Conservation (phyloP, 2,113 vertebrate genomes). For the Chelonoidis abingdonii region DNA sequence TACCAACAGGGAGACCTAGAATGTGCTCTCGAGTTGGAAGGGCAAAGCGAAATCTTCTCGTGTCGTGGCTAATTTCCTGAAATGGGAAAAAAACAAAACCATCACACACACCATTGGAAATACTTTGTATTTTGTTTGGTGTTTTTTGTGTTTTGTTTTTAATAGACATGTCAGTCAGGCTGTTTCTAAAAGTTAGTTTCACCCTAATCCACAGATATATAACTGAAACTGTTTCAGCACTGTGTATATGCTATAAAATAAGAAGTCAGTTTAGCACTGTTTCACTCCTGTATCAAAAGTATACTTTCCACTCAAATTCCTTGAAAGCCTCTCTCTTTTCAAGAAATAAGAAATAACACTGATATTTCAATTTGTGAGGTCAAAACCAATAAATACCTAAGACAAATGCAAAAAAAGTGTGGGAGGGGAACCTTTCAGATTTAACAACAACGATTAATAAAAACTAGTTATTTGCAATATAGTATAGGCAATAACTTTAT, state of each 20-base stretch:
- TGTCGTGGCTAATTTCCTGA: conserved; percentile 93
- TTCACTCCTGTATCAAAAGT: background rate
- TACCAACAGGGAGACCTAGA: conserved; percentile 94
- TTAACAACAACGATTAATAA: background rate
- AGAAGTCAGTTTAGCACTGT: background rate
- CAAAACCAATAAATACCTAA: background rate
- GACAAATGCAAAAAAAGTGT: background rate
- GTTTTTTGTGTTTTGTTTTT: background rate
- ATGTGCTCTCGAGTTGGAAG: conserved; percentile 87
- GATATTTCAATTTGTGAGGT: background rate
- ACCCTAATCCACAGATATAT: background rate
- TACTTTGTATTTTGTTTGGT: background rate
- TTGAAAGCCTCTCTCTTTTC: background rate
- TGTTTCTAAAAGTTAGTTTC: background rate
- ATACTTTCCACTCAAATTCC: background rate
- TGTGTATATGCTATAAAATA: background rate
- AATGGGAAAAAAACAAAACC: background rate
- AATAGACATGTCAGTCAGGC: background rate
- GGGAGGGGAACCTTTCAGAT: background rate
- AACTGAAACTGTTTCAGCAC: background rate
- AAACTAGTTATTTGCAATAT: background rate
- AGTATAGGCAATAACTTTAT: background rate
- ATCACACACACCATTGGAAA: background rate
- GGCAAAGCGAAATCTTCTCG: conserved; percentile 93
- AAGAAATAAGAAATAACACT: background rate